Conservation (phyloP, 1,140 invertebrate genomes). For the Portunus trituberculatus region DNA sequence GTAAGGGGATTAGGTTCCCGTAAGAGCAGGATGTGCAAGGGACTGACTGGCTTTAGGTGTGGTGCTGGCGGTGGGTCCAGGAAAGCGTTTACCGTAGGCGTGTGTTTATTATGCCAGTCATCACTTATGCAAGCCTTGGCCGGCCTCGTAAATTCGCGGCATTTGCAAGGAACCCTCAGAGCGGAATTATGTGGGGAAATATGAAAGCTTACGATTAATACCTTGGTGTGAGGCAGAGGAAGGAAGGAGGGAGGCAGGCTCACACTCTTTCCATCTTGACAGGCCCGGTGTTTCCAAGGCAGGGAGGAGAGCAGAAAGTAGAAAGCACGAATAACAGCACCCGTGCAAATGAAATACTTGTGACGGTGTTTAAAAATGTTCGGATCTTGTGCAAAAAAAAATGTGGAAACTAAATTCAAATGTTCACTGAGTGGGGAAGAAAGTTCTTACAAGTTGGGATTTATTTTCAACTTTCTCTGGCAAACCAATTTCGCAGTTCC, state of each 20-base stretch:
- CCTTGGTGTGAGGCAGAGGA: neutral
- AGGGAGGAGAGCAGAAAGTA: neutral
- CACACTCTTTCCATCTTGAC: neutral
- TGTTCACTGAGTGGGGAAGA: neutral
- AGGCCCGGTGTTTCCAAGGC: neutral
- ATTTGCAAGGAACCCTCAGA: constrained; percentile 1
- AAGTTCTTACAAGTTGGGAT: constrained; percentile 4
- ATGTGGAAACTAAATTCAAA: neutral
- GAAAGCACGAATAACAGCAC: neutral
- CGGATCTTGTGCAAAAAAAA: neutral
- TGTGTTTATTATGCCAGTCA: constrained; percentile 14
- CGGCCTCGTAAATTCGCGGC: constrained; percentile 17
- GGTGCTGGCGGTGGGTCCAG: neutral
- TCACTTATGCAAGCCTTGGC: neutral
- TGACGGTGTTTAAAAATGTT: neutral
- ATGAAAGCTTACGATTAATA: constrained; percentile 24
- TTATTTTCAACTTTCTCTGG: neutral
- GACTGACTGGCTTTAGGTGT: neutral
- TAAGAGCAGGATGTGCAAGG: neutral
- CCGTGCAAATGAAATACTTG: neutral
- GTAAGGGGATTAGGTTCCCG: neutral
- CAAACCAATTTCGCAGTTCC: constrained; percentile 21
- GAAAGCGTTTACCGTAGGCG: neutral
- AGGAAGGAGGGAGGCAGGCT: neutral
- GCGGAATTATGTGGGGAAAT: constrained; percentile 21